phyloP scores from a whole-genome alignment of 2,888 invertebrate genomes.

The Xiphydria camelus region DNA sequence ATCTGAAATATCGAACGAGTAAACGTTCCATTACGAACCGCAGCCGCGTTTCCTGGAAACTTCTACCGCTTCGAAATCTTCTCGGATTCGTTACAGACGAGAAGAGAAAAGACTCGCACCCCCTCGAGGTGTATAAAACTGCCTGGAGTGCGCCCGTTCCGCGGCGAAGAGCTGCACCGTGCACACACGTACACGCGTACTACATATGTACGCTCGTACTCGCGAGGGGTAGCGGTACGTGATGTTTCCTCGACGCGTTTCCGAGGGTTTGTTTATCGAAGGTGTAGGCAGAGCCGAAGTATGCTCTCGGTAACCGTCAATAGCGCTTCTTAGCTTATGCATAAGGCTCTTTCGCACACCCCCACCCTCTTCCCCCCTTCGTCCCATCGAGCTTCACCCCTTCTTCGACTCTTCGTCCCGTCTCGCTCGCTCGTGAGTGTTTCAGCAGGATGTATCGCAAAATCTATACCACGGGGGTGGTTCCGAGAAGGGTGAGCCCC shows the following conservation, averaged over 20 bases:
- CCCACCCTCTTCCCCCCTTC: slow-evolving; percentile 30
- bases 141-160: too few species aligned
- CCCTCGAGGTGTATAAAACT: too few species aligned
- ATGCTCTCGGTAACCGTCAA: slow-evolving; percentile 37
- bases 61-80: too few species aligned
- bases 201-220: too few species aligned
- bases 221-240: slow-evolving; percentile 2
- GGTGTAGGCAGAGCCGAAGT: background rate
- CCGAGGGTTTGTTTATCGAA: slow-evolving; percentile 7
- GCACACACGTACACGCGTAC: too few species aligned
- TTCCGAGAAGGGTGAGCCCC: slow-evolving; percentile 53
- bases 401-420: slow-evolving; percentile 21
- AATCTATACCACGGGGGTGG: slow-evolving; percentile 50
- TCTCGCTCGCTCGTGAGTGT: slow-evolving; percentile 37
- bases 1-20: too few species aligned
- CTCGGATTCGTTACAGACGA: too few species aligned
- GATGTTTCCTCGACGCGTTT: background rate
- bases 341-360: slow-evolving; percentile 47
- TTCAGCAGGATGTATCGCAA: slow-evolving; percentile 53
- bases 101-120: too few species aligned
- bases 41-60: too few species aligned
- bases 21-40: too few species aligned
- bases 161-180: too few species aligned
- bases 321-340: slow-evolving; percentile 54
- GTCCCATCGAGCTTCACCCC: slow-evolving; percentile 23